Base-by-base conservation (phyloP, 2,113 vertebrate genomes). In the Ammodytes dubius region DNA sequence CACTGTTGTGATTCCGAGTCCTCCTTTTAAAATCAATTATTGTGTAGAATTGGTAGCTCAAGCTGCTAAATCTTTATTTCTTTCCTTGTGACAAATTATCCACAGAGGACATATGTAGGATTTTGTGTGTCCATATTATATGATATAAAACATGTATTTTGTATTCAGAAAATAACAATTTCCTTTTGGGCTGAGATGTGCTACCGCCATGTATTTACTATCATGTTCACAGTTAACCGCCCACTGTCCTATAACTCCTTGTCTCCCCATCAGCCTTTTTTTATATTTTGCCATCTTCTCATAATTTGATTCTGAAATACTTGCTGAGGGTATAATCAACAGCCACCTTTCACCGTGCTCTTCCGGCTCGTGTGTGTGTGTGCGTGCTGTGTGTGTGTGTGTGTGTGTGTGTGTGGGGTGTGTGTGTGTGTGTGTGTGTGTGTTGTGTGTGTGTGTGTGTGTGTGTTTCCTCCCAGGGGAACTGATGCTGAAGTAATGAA, bases 401-500 rank as follows among this genome's bases (percentile, higher is more conserved):
- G 75, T 45, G 42, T 77, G 65, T 87, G 77, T 57, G 57, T 75
- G 65, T 82, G 74, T 74, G 83, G 74, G 39, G 49, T 64, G 15
- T 64, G 17, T 80, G 57, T 67, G 19, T 68, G 66, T 82, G 77
- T 87, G 74, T 70, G 68, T 70, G 54, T 77, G 61, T 67, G 82
- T 64, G 74, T 76, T 45, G 17, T 68, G 70, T 88, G 79, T 69
- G 58, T 75, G 70, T 85, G 70, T 77, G 80, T 90, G 70, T 81
- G 74, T 82, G 79, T 79, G 49, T 87, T 72, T 75, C 67, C 70
- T 93, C 93, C 77, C 89, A 52, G 70, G 90, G 90, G 93, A 92
- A 86, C 84, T 89, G 84, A 90, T 88, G 85, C 87, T 89, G 90
- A 91, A 91, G 92, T 94, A 95, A 94, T 94, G 91, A 94, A 94